phyloP scores from a whole-genome alignment of 2,888 invertebrate genomes.

The Crioceris asparagi region DNA sequence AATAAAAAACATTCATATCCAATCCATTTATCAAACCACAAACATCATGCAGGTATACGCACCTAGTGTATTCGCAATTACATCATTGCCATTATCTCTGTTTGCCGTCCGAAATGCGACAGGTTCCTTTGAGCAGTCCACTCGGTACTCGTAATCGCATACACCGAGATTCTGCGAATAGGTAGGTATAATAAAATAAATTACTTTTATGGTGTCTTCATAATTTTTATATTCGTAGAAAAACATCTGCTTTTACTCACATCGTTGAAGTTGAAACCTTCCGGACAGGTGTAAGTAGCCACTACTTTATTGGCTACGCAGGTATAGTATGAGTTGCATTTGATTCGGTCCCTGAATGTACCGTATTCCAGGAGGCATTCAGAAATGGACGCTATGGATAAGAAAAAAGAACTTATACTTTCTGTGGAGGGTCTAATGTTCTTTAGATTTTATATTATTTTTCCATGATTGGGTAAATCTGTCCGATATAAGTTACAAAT shows the following conservation, averaged over 20 bases:
- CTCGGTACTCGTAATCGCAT: slow-evolving; percentile 52
- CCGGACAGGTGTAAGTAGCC: slow-evolving; percentile 51
- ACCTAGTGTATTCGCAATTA: no score
- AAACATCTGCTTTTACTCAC: no score
- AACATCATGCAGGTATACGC: no score
- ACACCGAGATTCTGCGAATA: slow-evolving; percentile 47
- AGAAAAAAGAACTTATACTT: no score
- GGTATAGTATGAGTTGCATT: slow-evolving; percentile 55
- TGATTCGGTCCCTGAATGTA: slow-evolving; percentile 46
- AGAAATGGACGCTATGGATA: no score
- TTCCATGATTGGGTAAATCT: no score
- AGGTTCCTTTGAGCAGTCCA: slow-evolving; percentile 42
- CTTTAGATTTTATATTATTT: no score
- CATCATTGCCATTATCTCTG: slow-evolving; percentile 7
- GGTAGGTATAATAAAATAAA: slow-evolving; percentile 3
- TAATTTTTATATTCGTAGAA: no score
- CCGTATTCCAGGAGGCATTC: slow-evolving; percentile 47
- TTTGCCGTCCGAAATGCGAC: slow-evolving; percentile 13
- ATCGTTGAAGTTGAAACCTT: slow-evolving; percentile 35
- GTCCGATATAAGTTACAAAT: no score
- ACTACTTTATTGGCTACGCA: slow-evolving; percentile 39
- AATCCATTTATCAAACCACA: no score
- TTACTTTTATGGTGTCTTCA: neutral
- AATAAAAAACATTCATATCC: no score
- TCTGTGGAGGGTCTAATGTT: no score